These are phyloP conservation scores for Rhamnusium bicolor DNA, from an alignment of 2,888 invertebrate species.

Conservation along the genomic window DNA sequence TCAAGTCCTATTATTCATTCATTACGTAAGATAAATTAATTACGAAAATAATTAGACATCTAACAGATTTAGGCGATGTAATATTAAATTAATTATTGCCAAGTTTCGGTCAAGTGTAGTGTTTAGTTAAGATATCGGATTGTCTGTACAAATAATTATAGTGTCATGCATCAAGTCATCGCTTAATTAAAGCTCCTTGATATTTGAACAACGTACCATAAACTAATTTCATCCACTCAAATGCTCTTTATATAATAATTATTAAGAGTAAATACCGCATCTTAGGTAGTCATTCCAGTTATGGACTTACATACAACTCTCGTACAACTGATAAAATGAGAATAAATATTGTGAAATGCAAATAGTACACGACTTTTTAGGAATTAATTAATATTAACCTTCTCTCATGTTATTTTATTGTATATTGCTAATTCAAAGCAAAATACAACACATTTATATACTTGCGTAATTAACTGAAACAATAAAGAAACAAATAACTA, in stretches of 20 bases:
- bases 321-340: too few species aligned
- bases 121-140: conserved; percentile 5
- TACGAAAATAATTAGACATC: background rate
- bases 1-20: background rate
- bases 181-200: conserved; percentile 47
- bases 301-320: too few species aligned
- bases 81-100: conserved; percentile 14
- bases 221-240: conserved; percentile 31
- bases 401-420: too few species aligned
- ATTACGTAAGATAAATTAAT: background rate
- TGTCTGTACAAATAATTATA: conserved; percentile 20
- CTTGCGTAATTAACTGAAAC: too few species aligned
- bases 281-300: too few species aligned
- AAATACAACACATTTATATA: too few species aligned
- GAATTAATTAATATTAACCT: too few species aligned
- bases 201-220: conserved; percentile 49
- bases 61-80: background rate
- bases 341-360: too few species aligned
- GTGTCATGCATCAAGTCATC: conserved; percentile 23
- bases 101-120: conserved; percentile 18
- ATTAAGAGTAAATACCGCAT: too few species aligned
- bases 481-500: too few species aligned
- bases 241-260: conserved; percentile 2
- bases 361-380: too few species aligned
- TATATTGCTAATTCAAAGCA: too few species aligned